phyloP scores from a whole-genome alignment of 1,140 invertebrate species.

The Atta cephalotes region DNA sequence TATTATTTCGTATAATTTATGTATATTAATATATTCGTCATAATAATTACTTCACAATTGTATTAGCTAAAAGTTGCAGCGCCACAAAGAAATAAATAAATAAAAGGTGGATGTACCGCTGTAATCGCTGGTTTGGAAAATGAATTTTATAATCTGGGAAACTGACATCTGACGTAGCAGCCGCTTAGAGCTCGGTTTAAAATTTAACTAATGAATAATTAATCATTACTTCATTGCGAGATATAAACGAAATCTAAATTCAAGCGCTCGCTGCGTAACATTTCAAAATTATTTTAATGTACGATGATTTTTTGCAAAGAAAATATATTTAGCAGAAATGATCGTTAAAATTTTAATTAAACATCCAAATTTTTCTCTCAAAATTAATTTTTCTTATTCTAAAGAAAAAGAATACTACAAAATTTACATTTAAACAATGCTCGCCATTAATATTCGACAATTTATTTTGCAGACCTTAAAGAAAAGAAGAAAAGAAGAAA shows the following conservation, averaged over 20 bases:
- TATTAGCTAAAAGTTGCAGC: not conserved
- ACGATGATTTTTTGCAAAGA: not conserved
- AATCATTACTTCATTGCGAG: slow-evolving; percentile 26
- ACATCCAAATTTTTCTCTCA: not conserved
- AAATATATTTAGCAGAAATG: not conserved
- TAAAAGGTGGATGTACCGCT: not conserved
- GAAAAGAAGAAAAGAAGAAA: not conserved
- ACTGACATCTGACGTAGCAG: slow-evolving; percentile 46
- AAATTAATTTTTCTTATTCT: not conserved
- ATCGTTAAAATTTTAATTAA: no score
- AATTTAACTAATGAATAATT: slow-evolving; percentile 62
- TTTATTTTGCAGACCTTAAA: slow-evolving; percentile 1
- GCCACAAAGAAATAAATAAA: slow-evolving; percentile 23
- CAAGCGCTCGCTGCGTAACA: not conserved
- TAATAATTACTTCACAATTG: not conserved
- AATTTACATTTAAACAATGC: slow-evolving; percentile 10
- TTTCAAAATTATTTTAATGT: not conserved
- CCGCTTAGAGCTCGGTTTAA: slow-evolving; percentile 44
- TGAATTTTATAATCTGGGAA: slow-evolving; percentile 63
- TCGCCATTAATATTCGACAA: not conserved
- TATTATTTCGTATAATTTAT: not conserved
- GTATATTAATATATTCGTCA: not conserved
- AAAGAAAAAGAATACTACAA: not conserved
- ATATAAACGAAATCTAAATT: slow-evolving; percentile 10
- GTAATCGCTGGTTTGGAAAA: slow-evolving; percentile 33